phyloP scores from a whole-genome alignment of 2,113 vertebrate species.

The Paratilapia polleni region DNA sequence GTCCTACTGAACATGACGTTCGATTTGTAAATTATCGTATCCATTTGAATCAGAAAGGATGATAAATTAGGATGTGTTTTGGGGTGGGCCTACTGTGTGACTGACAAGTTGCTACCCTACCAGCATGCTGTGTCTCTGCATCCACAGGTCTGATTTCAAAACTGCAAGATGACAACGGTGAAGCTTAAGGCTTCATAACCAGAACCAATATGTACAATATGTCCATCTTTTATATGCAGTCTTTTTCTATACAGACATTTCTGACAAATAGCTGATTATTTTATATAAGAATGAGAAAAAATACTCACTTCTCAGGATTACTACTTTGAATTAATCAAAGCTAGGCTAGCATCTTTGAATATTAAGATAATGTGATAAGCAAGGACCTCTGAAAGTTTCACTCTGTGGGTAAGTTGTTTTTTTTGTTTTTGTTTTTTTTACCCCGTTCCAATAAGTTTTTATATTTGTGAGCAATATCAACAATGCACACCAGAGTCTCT shows the following conservation, averaged over 20 bases:
- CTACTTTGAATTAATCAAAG: not conserved
- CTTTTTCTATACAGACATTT: not conserved
- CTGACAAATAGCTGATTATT: not conserved
- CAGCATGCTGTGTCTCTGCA: too few relatives aligned
- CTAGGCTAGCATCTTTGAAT: too few relatives aligned
- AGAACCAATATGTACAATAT: not conserved
- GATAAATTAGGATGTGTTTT: too few relatives aligned
- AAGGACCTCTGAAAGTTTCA: not conserved
- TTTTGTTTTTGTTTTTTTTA: not conserved
- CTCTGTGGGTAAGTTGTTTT: not conserved
- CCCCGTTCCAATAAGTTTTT: not conserved
- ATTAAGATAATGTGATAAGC: too few relatives aligned
- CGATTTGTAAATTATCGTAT: too few relatives aligned
- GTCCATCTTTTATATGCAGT: not conserved
- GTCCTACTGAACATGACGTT: too few relatives aligned
- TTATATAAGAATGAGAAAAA: not conserved
- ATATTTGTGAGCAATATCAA: not conserved
- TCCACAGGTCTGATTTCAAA: too few relatives aligned
- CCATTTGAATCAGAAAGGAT: too few relatives aligned
- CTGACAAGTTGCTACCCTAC: too few relatives aligned
- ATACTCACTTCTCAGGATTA: not conserved
- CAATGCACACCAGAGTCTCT: not conserved
- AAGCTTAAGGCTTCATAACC: too few relatives aligned
- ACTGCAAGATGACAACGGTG: too few relatives aligned
- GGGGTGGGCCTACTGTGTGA: too few relatives aligned